These are phyloP conservation scores for Aphidius gifuensis DNA, from an alignment of 1,140 invertebrate genomes.

Conservation along the genomic window DNA sequence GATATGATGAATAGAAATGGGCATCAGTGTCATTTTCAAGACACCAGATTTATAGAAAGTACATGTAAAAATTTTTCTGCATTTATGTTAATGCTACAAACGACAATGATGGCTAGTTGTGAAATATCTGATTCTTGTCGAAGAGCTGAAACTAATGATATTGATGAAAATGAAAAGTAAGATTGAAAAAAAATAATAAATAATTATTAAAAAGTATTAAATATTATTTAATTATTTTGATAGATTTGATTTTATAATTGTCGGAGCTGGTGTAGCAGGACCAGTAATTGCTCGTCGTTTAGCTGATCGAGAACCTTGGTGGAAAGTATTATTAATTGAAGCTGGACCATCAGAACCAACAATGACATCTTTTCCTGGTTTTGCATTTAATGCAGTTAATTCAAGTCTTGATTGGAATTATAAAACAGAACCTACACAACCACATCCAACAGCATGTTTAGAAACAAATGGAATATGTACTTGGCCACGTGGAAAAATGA, in stretches of 20 bases:
- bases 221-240: not conserved
- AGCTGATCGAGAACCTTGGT: slow-evolving; percentile 42
- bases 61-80: slow-evolving; percentile 40
- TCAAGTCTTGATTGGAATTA: slow-evolving; percentile 63
- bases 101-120: slow-evolving; percentile 55
- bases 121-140: slow-evolving; percentile 56
- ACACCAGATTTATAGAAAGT: slow-evolving; percentile 47
- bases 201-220: not conserved
- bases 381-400: slow-evolving; percentile 60
- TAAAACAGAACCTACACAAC: slow-evolving; percentile 58
- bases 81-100: slow-evolving; percentile 57
- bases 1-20: slow-evolving; percentile 9
- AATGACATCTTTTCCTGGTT: slow-evolving; percentile 64
- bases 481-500: slow-evolving; percentile 72
- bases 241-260: slow-evolving; percentile 59
- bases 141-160: slow-evolving; percentile 38
- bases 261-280: slow-evolving; percentile 63
- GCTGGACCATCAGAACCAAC: slow-evolving; percentile 74
- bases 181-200: slow-evolving; percentile 27
- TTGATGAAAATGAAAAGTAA: slow-evolving; percentile 31
- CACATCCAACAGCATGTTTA: slow-evolving; percentile 51
- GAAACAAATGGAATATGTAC: slow-evolving; percentile 62
- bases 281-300: slow-evolving; percentile 62
- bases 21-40: slow-evolving; percentile 47
- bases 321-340: slow-evolving; percentile 62